Percentiles rank a stretch among this genome's conserved stretches.
phyloP scores from a whole-genome alignment of 2,113 vertebrate species.

The Sturnus vulgaris region DNA sequence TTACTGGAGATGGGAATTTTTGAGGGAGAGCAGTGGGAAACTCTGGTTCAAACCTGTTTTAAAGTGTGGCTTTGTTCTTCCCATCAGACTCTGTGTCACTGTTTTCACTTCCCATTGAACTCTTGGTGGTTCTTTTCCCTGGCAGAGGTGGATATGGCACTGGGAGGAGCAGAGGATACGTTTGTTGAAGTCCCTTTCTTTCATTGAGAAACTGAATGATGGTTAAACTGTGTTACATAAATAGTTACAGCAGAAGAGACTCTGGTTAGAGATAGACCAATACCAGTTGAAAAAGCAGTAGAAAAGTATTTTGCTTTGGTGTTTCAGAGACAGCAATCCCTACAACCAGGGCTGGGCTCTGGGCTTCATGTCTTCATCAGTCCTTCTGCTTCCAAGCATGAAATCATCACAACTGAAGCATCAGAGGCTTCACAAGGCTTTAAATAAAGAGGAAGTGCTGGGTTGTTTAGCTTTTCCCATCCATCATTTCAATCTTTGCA shows the following conservation, averaged over 20 bases:
- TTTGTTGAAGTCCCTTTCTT: not conserved
- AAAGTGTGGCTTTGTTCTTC: not conserved
- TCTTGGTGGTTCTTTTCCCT: not conserved
- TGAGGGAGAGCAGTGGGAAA: not conserved
- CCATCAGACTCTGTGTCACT: too few species aligned
- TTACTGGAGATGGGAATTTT: not conserved
- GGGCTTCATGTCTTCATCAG: not conserved
- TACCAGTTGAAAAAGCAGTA: not conserved
- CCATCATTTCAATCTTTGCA: not conserved
- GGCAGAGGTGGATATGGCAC: not conserved
- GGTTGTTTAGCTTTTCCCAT: not conserved
- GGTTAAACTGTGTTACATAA: not conserved
- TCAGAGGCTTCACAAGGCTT: not conserved
- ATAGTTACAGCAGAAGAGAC: not conserved
- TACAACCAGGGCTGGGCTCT: not conserved
- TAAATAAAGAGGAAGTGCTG: not conserved
- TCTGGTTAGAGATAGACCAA: not conserved
- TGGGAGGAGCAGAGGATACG: fast-evolving
- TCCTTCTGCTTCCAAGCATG: not conserved
- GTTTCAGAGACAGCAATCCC: not conserved
- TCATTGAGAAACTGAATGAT: not conserved
- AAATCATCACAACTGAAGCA: not conserved
- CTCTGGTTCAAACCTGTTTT: not conserved
- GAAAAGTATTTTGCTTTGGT: not conserved
- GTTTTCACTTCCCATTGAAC: not conserved